Conservation (phyloP, 2,797 vertebrate species). For the Meriones psammophilus region DNA sequence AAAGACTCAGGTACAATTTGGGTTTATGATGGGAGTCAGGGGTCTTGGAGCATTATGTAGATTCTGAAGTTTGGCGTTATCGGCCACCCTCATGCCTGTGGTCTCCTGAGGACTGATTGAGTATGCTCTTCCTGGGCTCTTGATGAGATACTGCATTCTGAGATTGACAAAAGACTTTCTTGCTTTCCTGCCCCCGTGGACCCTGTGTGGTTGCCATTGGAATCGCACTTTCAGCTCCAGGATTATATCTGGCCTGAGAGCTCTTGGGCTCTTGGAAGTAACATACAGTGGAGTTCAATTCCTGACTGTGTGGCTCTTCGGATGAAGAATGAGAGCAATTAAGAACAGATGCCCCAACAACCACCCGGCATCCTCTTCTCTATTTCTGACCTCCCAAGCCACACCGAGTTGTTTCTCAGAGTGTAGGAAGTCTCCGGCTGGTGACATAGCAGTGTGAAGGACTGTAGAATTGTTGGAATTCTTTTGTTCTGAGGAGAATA, state of each 20-base stretch:
- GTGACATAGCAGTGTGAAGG: conserved; percentile 71
- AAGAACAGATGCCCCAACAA: conserved; percentile 83
- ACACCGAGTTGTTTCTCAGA: conserved; percentile 72
- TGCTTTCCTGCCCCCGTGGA: background rate
- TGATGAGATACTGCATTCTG: background rate
- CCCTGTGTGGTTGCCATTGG: background rate
- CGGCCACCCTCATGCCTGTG: background rate
- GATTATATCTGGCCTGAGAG: background rate
- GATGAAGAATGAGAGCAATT: conserved; percentile 82
- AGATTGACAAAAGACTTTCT: background rate
- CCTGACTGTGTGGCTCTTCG: conserved; percentile 62
- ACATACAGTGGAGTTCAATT: conserved; percentile 60
- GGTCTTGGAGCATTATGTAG: background rate
- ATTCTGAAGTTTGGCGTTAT: background rate
- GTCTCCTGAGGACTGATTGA: background rate
- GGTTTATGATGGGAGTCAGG: background rate
- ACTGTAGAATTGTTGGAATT: conserved; percentile 80
- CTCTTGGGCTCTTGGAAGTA: conserved; percentile 65
- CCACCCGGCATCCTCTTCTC: conserved; percentile 80
- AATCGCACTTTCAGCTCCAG: background rate
- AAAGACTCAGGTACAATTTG: background rate
- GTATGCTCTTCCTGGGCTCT: background rate
- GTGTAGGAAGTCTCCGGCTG: conserved; percentile 78
- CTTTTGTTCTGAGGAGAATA: conserved; percentile 78
- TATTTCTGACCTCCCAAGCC: conserved; percentile 85